Evolutionary conservation across 2,113 vertebrate genomes (phyloP), one percentile per base, ranked within the genome.

Genomic region (Equus przewalskii): DNA sequence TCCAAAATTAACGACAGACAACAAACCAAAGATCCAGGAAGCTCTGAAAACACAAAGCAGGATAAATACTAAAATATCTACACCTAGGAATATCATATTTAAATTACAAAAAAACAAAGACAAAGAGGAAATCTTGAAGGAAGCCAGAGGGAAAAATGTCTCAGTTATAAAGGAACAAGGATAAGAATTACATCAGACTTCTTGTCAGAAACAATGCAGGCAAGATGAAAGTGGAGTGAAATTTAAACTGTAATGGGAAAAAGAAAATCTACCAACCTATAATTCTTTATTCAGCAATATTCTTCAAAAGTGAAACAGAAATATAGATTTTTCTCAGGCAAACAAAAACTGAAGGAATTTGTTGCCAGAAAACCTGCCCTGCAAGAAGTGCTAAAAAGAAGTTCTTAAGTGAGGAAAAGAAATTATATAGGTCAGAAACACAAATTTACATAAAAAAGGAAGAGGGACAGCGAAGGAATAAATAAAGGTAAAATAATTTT

Each of bases 371-470:
- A 18, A 80, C 51, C 33, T 62, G 22, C 15, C 33, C 54, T 89
- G 26, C 22, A 88, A 81, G 54, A 94, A 75, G 58, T 41, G 46
- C 26, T 85, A 75, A 93, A 78, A 36, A 75, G 54, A 64, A 67
- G 46, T 67, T 90, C 22, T 67, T 67, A 13, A 41, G n/a, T 79
- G 62, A 58, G n/a, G 15, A 33, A 89, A 89, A 89, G 36, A n/a
- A n/a, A 89, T 49, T 49, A 89, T 10, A 64, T 4, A 79, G 12
- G 24, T 67, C 33, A 41, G 75, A 90, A 78, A 90, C 49, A 56
- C 75, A 67, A 54, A 54, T 90, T 75, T 90, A 67, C 62, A 90
- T 90, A 73, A 88, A 88, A 88, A 85, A 82, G 36, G 33, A 76
- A 82, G 51, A 82, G 30, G 7, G 26, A 62, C 46, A 62, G 36